Conservation (phyloP, 2,888 invertebrate species). For the Archips xylosteana region DNA sequence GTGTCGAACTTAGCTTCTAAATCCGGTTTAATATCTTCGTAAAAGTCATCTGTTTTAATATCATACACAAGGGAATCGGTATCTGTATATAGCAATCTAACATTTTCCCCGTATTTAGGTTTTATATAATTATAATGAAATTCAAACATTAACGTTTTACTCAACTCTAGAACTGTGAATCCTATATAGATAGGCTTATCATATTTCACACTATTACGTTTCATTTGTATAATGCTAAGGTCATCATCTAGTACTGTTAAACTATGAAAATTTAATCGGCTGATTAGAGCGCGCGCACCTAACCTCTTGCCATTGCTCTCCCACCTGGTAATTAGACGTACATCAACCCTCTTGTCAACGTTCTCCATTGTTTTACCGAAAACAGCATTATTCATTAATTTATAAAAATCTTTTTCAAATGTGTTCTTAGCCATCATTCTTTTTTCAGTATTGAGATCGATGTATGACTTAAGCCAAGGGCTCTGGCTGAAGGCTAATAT, state of each 20-base stretch:
- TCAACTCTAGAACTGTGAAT: slow-evolving; percentile 26
- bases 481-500: slow-evolving; percentile 12
- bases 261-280: slow-evolving; percentile 38
- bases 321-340: background rate
- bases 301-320: too few species aligned
- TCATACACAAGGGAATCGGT: slow-evolving; percentile 42
- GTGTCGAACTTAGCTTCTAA: slow-evolving; percentile 5
- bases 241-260: slow-evolving; percentile 19
- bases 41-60: slow-evolving; percentile 35
- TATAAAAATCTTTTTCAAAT: slow-evolving; percentile 41
- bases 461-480: slow-evolving; percentile 31
- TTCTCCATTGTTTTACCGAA: slow-evolving; percentile 42
- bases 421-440: background rate
- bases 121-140: slow-evolving; percentile 42
- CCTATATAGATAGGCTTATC: slow-evolving; percentile 41
- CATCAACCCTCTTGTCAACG: slow-evolving; percentile 12
- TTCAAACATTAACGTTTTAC: slow-evolving; percentile 37
- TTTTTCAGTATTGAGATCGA: slow-evolving; percentile 39
- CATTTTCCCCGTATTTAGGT: slow-evolving; percentile 5
- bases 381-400: slow-evolving; percentile 35
- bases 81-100: slow-evolving; percentile 39
- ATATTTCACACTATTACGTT: slow-evolving; percentile 21
- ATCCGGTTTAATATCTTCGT: slow-evolving; percentile 24
- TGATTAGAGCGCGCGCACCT: slow-evolving; percentile 13
- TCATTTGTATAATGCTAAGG: slow-evolving; percentile 32